Evolutionary conservation across 1,140 invertebrate species (phyloP), one percentile per base, ranked within the genome.

Genomic region (Leguminivora glycinivorella): DNA sequence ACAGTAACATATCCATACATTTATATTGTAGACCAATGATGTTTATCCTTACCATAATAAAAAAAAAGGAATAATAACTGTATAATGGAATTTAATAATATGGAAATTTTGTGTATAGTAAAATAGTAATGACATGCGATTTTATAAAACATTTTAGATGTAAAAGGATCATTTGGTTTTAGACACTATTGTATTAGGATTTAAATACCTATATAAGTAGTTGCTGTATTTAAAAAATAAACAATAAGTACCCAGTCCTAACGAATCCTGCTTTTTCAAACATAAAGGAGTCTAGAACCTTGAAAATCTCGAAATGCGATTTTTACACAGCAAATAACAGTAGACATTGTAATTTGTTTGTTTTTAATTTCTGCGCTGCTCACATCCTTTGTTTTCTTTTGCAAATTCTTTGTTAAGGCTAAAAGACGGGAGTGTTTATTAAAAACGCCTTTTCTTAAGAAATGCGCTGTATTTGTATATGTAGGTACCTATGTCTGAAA

Each of bases 361-460:
- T 52, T 52, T 52, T 52, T 52, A 52, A 52, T 52, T 52, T 52
- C 47, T 52, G 47, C 7, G 40, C 47, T 52, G 47, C 47, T 52
- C 47, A 52, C 19, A 22, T 22, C 19, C 47, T 52, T 52, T 52
- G 47, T 52, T 52, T 52, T 52, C 17, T n/a, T 40, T 43, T 52
- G 47, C 10, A 22, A 22, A 52, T 52, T 22, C 47, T 52, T 52
- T 52, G 47, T 52, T 22, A 52, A 22, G 19, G 47, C 1, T 52
- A 52, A 52, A 52, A 52, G 43, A 52, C 47, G 17, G 47, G 9
- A 52, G 47, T 52, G 19, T 52, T 52, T 52, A 52, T 52, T 52
- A 52, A 52, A 52, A 52, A 52, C 47, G 47, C 47, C 79, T 79
- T 79, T 83, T 77, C 73, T 77, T 80, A 83, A 84, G 47, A 52